Conservation (phyloP, 2,888 invertebrate species). For the Nineta flava region DNA sequence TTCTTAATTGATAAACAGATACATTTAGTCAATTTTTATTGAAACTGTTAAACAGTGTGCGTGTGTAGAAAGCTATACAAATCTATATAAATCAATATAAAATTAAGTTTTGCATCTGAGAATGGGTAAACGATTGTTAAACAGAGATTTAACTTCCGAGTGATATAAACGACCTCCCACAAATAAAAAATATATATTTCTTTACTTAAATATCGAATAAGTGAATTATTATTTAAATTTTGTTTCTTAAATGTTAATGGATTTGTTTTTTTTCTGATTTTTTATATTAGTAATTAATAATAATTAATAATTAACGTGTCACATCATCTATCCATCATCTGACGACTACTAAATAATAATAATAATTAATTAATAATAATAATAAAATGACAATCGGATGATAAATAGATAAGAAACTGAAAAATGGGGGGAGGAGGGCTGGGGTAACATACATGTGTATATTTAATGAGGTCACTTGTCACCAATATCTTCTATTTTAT, state of each 20-base stretch:
- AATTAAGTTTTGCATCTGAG: too few species aligned
- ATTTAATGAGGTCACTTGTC: slow-evolving; percentile 32
- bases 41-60: too few species aligned
- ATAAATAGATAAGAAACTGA: background rate
- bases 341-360: background rate
- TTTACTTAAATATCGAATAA: background rate
- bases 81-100: too few species aligned
- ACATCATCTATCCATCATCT: background rate
- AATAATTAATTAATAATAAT: background rate
- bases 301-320: background rate
- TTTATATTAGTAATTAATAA: background rate
- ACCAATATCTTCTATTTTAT: slow-evolving; percentile 26
- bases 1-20: too few species aligned
- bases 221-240: background rate
- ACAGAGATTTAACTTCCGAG: background rate
- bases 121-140: too few species aligned
- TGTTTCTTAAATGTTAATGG: slow-evolving; percentile 4
- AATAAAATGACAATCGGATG: too few species aligned
- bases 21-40: too few species aligned
- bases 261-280: slow-evolving; percentile 1
- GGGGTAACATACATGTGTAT: slow-evolving; percentile 11
- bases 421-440: background rate
- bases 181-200: background rate
- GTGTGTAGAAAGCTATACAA: too few species aligned
- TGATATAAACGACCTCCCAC: background rate